Evolutionary conservation across 2,888 invertebrate genomes (phyloP), one percentile per base, ranked within the genome.

Genomic region (Bombylius major): DNA sequence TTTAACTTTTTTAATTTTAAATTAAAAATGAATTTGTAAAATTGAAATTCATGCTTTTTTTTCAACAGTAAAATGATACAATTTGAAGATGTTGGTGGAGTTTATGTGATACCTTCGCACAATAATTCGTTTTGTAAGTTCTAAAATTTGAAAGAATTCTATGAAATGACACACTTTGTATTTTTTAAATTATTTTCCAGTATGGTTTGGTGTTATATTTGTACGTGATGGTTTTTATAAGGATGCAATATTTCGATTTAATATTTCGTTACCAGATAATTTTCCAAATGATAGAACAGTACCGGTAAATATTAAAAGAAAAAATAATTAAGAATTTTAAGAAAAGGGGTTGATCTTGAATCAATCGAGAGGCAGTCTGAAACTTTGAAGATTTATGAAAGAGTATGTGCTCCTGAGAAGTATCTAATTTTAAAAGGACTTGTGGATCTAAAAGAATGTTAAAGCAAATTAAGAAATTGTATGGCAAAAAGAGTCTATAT

Each of bases 91-190:
- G 76, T 93, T 62, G 85, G 86, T 66, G 94, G 95, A 52, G 81
- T 95, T 58, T 96, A 95, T 76, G 89, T 94, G 23, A 90, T 96
- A 72, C 96, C 96, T 56, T 92, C 95, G 50, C 85, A 85, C 67
- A 84, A 85, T 66, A 87, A 84, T 69, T 85, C 89, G 53, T 81
- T 89, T 66, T 69, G 91, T 91, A 79, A 83, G 84, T 82, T 44
- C 33, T 60, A 3, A 34, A 46, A 9, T 47, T 13, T 36, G 5
- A 23, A 42, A 11, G 39, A 44, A 47, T 33, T 14, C 9, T 33
- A 53, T 45, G 5, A 6, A 36, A 36, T 36, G 6, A 8, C 9
- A 9, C 9, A 36, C 8, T 42, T 36, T 4, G 39, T 45, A 12
- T 45, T 11, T 7, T 45, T 14, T 39, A 39, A 39, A 39, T 8